phyloP scores from a whole-genome alignment of 2,113 vertebrate genomes.

The Brachypodius melanocephalos region DNA sequence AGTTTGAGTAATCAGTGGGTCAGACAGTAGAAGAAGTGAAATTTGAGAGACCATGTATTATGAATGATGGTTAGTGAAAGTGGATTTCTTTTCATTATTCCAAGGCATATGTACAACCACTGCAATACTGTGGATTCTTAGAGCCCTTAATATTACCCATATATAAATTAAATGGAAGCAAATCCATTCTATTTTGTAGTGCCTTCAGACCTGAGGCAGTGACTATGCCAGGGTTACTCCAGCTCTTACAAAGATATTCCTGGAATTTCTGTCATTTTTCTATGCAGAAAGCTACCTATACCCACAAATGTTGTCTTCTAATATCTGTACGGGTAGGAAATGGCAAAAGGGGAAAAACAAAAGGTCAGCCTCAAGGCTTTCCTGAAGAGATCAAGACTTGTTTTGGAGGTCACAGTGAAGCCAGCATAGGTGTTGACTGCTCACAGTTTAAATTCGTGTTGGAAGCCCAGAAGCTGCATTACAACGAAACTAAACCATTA shows the following conservation, averaged over 20 bases:
- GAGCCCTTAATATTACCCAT: background rate
- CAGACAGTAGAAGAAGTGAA: background rate
- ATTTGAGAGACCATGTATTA: background rate
- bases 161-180: background rate
- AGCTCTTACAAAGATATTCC: background rate
- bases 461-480: constrained; percentile 12
- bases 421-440: background rate
- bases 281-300: background rate
- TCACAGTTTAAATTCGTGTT: background rate
- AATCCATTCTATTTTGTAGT: background rate
- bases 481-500: background rate
- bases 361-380: background rate
- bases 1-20: background rate
- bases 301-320: background rate
- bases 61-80: background rate
- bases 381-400: background rate
- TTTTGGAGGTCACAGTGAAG: background rate
- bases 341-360: accelerated
- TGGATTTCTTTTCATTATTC: background rate
- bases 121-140: background rate
- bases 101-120: background rate
- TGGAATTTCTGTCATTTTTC: background rate
- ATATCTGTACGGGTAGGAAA: background rate
- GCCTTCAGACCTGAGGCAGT: background rate
- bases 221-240: background rate